These are phyloP conservation scores for Cosmorhoe ocellata DNA, from an alignment of 2,888 invertebrate species.

Conservation along the genomic window DNA sequence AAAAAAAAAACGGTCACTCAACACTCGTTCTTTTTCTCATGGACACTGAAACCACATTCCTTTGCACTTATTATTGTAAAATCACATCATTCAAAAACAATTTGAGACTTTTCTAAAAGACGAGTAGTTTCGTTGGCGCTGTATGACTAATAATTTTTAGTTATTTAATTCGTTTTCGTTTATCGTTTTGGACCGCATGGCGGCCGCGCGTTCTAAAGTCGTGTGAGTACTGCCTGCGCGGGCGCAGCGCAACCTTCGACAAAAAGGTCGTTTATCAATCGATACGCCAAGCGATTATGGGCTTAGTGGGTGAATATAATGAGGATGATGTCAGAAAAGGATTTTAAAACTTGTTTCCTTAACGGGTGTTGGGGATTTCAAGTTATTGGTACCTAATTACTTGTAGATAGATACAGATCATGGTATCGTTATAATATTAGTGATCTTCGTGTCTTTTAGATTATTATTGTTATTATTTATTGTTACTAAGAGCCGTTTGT, in stretches of 20 bases:
- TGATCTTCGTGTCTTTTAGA: no score
- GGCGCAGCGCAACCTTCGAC: constrained; percentile 38
- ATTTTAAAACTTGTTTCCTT: constrained; percentile 54
- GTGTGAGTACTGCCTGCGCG: constrained; percentile 52
- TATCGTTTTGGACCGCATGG: constrained; percentile 53
- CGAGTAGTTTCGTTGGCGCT: constrained; percentile 41
- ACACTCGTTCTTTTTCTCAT: constrained; percentile 65
- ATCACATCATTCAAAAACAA: constrained; percentile 59
- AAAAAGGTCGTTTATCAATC: constrained; percentile 52
- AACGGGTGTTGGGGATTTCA: constrained; percentile 46
- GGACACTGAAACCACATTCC: constrained; percentile 68
- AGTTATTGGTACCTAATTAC: neutral
- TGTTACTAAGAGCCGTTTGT: no score
- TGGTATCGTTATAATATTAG: no score
- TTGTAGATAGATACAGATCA: no score
- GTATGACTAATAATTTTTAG: constrained; percentile 54
- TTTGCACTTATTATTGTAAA: constrained; percentile 45
- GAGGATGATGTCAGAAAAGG: constrained; percentile 62
- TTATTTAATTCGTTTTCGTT: constrained; percentile 63
- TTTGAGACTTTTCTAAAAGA: constrained; percentile 24
- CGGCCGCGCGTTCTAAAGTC: constrained; percentile 71
- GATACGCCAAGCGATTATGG: constrained; percentile 33
- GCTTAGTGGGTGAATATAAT: constrained; percentile 33
- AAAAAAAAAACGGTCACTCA: constrained; percentile 56
- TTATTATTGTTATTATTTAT: no score